Evolutionary conservation across 2,113 vertebrate genomes (phyloP).

Genomic region (Gopherus evgoodei): DNA sequence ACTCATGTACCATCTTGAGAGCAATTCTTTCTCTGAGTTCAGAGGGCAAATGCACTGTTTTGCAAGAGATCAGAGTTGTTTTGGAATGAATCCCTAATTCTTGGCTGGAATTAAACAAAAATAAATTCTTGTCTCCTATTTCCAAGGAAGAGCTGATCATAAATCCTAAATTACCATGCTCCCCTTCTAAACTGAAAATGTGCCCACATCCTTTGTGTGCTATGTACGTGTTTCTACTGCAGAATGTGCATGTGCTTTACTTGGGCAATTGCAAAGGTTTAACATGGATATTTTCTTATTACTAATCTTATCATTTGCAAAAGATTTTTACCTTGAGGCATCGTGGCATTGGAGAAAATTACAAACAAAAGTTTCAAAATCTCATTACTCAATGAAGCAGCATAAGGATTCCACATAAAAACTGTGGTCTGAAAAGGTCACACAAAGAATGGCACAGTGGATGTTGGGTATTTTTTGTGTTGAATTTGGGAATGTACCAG

Average conservation of each 20-base stretch:
- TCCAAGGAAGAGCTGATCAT: not conserved
- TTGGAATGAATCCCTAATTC: rapidly evolving
- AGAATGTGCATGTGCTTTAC: not conserved
- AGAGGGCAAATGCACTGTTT: not conserved
- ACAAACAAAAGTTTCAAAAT: not conserved
- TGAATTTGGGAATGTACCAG: not conserved
- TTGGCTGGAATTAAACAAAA: not conserved
- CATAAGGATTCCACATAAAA: not conserved
- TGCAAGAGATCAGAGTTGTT: rapidly evolving
- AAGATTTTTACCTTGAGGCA: not conserved
- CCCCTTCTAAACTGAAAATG: not conserved
- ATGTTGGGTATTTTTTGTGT: not conserved
- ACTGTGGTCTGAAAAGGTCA: not conserved
- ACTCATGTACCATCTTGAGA: not conserved
- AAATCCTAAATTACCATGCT: not conserved
- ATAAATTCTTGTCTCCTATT: not conserved
- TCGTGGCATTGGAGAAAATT: not conserved
- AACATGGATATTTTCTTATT: not conserved
- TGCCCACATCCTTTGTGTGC: not conserved
- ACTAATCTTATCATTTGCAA: not conserved
- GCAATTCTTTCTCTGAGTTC: not conserved
- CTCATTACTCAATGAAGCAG: not conserved
- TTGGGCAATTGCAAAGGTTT: not conserved
- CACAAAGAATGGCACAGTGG: not conserved
- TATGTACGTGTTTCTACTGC: not conserved